These are phyloP conservation scores for Sebastes diaconus DNA, from an alignment of 2,797 vertebrate species.

Conservation along the genomic window DNA sequence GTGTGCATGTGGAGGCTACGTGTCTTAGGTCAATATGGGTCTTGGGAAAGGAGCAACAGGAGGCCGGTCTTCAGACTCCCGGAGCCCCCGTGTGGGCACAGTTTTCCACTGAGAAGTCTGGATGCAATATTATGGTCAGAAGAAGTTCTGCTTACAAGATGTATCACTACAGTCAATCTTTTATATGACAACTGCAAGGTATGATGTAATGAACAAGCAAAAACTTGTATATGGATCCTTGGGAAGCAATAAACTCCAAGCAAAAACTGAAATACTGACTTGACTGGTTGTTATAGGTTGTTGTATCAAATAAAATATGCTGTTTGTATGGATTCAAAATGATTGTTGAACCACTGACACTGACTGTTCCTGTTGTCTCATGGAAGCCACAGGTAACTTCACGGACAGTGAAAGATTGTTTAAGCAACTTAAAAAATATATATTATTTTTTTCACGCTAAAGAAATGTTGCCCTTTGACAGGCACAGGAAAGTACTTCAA, in stretches of 20 bases:
- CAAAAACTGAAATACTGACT: background rate
- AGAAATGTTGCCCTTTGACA: background rate
- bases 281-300: background rate
- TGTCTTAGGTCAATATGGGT: conserved; percentile 44
- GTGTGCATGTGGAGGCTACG: conserved; percentile 11
- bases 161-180: background rate
- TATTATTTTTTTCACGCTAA: background rate
- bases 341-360: background rate
- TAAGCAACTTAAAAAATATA: too few species aligned
- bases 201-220: background rate
- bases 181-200: conserved; percentile 6
- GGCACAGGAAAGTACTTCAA: background rate
- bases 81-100: conserved; percentile 55
- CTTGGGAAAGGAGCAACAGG: background rate
- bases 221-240: background rate
- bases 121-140: background rate
- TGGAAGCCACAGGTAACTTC: background rate
- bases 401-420: background rate
- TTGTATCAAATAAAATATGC: background rate
- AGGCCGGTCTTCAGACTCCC: conserved; percentile 27
- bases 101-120: background rate
- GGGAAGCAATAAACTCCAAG: background rate
- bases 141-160: background rate
- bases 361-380: background rate
- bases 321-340: background rate